These are phyloP conservation scores for Staurois parvus DNA, from an alignment of 2,797 vertebrate genomes.

Conservation along the genomic window DNA sequence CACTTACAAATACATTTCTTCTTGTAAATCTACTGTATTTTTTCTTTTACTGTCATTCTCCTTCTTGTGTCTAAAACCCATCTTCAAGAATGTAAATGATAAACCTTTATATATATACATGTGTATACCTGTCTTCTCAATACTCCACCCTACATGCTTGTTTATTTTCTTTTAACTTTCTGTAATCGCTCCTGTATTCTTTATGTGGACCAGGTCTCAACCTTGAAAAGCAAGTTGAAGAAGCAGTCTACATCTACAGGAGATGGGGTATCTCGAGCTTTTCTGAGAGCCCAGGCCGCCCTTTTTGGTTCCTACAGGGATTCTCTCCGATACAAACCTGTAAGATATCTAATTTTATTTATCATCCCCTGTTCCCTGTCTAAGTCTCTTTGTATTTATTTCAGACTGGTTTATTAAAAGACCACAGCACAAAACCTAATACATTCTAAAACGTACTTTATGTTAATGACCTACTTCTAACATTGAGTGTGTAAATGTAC, in stretches of 20 bases:
- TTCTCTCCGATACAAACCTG: constrained; percentile 94
- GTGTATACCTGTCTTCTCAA: background rate
- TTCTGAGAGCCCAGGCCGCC: constrained; percentile 91
- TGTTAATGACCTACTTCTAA: too few relatives aligned
- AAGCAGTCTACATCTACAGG: constrained; percentile 97
- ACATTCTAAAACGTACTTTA: too few relatives aligned
- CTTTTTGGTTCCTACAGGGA: constrained; percentile 96
- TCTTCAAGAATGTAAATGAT: too few relatives aligned
- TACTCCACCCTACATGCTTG: background rate
- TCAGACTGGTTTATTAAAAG: too few relatives aligned
- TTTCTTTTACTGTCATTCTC: background rate
- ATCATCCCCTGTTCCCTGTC: background rate
- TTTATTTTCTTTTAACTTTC: background rate
- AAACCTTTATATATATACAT: too few relatives aligned
- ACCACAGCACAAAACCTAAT: too few relatives aligned
- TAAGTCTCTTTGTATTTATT: too few relatives aligned
- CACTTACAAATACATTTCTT: background rate
- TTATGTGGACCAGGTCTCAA: constrained; percentile 84
- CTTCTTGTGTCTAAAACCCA: too few relatives aligned
- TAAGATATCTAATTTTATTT: constrained; percentile 74
- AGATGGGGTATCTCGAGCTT: constrained; percentile 90
- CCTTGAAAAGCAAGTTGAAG: constrained; percentile 97
- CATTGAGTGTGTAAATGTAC: too few relatives aligned
- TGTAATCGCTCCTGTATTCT: constrained; percentile 21
- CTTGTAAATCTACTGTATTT: background rate